Evolutionary conservation across 2,113 vertebrate species (phyloP).

Genomic region (Calyptomena viridis): DNA sequence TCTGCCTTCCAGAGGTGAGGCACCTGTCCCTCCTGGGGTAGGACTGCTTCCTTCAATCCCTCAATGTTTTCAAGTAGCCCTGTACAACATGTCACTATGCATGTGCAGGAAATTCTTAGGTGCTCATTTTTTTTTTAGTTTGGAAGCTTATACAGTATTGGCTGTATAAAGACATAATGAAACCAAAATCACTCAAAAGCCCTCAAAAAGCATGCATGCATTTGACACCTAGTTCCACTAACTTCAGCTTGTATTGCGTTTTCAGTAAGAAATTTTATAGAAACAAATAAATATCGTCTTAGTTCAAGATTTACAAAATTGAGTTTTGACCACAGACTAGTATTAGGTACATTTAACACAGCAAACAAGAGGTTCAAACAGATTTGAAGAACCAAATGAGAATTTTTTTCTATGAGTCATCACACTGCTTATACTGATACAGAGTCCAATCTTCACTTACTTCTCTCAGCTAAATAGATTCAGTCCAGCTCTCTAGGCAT

Average conservation of each 20-base stretch:
- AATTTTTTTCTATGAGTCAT: neutral
- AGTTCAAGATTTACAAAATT: neutral
- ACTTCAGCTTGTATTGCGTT: neutral
- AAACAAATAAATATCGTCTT: neutral
- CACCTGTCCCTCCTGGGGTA: neutral
- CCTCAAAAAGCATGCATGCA: neutral
- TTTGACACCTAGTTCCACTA: neutral
- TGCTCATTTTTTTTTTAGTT: neutral
- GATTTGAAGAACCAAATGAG: neutral
- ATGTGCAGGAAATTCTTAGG: neutral
- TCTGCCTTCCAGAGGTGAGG: neutral
- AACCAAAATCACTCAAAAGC: neutral
- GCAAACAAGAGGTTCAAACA: neutral
- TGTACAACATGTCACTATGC: neutral
- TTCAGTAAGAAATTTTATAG: neutral
- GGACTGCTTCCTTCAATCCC: neutral
- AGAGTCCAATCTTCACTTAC: neutral
- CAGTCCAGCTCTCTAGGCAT: neutral
- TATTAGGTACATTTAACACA: neutral
- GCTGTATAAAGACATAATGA: neutral
- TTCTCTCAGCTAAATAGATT: neutral
- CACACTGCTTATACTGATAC: neutral
- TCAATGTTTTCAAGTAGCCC: neutral
- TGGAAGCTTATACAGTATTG: neutral
- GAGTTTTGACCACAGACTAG: neutral